These are phyloP conservation scores for Heteractis magnifica DNA, from an alignment of 92 coral and sea anemone species.

Conservation along the genomic window DNA sequence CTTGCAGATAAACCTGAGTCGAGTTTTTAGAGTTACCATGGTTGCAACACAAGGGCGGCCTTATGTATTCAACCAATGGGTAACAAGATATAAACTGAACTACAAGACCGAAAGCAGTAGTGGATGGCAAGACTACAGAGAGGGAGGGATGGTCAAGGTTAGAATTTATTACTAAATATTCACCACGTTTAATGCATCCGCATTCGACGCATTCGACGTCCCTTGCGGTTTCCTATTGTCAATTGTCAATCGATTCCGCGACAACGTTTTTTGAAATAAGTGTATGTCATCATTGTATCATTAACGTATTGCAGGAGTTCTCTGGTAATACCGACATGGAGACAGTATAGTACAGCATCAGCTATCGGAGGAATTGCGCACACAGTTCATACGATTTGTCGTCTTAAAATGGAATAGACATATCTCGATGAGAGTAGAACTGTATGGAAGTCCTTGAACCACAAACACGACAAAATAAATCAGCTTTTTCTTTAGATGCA, in stretches of 20 bases:
- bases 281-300: neutral
- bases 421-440: neutral
- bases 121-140: neutral
- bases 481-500: too few species aligned
- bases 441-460: neutral
- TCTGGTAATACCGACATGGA: neutral
- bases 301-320: neutral
- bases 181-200: too few species aligned
- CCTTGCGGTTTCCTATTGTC: too few species aligned
- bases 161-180: neutral
- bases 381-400: neutral
- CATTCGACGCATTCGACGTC: neutral
- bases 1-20: conserved; percentile 12
- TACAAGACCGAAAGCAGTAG: conserved; percentile 14
- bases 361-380: neutral
- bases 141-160: neutral
- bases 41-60: conserved; percentile 44
- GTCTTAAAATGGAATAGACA: neutral
- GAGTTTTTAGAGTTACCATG: conserved; percentile 4
- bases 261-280: too few species aligned
- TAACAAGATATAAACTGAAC: conserved; percentile 4
- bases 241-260: too few species aligned
- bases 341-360: neutral
- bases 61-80: conserved; percentile 5
- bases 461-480: neutral